Percentiles rank a stretch among this genome's conserved stretches.
Conservation (phyloP, 2,797 vertebrate genomes). For the Hoplostethus mediterraneus region DNA sequence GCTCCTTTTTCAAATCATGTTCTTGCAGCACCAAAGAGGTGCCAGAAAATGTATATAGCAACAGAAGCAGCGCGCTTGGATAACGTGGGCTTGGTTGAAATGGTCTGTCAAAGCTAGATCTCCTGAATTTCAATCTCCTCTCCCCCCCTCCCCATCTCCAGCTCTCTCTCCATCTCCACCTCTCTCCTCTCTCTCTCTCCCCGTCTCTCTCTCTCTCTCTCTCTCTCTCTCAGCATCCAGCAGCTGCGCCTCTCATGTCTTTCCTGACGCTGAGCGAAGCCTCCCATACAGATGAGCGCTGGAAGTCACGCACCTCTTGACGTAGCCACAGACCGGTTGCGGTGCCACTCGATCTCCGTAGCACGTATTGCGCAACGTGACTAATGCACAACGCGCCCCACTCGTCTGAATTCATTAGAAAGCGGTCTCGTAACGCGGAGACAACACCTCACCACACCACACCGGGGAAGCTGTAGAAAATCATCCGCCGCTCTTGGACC, state of each 20-base stretch:
- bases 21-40: background rate
- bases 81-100: conserved; percentile 61
- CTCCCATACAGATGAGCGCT: conserved; percentile 87
- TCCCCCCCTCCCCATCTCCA: conserved; percentile 2
- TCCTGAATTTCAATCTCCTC: conserved; percentile 67
- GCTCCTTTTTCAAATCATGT: too few species aligned
- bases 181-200: conserved; percentile 23
- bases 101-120: conserved; percentile 63
- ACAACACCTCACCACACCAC: conserved; percentile 21
- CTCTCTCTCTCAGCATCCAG: conserved; percentile 54
- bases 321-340: conserved; percentile 88
- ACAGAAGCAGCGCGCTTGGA: conserved; percentile 9
- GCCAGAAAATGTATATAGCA: background rate
- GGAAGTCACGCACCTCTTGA: conserved; percentile 89
- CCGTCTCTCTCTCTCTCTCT: conserved; percentile 21
- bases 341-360: conserved; percentile 85
- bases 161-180: conserved; percentile 5
- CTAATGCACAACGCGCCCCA: conserved; percentile 71
- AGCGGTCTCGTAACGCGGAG: conserved; percentile 30
- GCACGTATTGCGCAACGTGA: conserved; percentile 94
- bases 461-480: conserved; percentile 22
- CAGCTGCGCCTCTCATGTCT: conserved; percentile 81
- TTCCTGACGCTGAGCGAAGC: conserved; percentile 77
- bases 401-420: conserved; percentile 35
- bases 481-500: conserved; percentile 26